Conservation (phyloP, 2,113 vertebrate species). For the Aphyosemion australe region DNA sequence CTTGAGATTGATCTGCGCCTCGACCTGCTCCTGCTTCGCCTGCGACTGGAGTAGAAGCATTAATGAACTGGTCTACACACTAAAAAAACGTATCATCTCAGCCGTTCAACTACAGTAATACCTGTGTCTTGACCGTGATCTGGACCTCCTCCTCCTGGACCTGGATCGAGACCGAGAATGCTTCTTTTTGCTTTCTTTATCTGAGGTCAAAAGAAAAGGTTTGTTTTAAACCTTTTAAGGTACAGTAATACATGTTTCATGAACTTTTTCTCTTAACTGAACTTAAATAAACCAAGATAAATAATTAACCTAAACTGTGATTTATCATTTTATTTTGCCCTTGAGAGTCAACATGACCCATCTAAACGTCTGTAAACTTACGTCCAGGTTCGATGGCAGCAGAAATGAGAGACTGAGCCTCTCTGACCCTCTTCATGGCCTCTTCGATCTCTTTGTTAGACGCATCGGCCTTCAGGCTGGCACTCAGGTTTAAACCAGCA, state of each 20-base stretch:
- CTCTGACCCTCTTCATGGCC: conserved; percentile 96
- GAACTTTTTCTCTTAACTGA: too few relatives aligned
- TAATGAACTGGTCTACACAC: not conserved
- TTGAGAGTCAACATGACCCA: not conserved
- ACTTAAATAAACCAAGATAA: not conserved
- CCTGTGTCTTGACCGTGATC: conserved; percentile 94
- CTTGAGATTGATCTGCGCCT: conserved; percentile 89
- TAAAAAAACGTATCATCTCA: not conserved
- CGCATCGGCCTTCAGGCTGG: conserved; percentile 90
- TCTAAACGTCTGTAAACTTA: conserved; percentile 59
- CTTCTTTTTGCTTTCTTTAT: conserved; percentile 93
- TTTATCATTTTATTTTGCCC: not conserved
- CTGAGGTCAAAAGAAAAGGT: conserved; percentile 62
- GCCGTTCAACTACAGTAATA: conserved; percentile 27
- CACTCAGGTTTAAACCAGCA: conserved; percentile 87
- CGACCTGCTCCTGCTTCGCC: conserved; percentile 89
- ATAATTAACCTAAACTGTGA: too few relatives aligned
- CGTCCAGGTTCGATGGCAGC: conserved; percentile 95
- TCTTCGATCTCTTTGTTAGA: conserved; percentile 98
- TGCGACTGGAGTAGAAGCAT: conserved; percentile 45
- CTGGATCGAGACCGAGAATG: conserved; percentile 88
- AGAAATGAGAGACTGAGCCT: conserved; percentile 97
- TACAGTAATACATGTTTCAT: too few relatives aligned
- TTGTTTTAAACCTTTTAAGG: not conserved
- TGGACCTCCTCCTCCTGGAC: conserved; percentile 89